phyloP scores from a whole-genome alignment of 2,113 vertebrate genomes.

The Lasiurus cinereus region DNA sequence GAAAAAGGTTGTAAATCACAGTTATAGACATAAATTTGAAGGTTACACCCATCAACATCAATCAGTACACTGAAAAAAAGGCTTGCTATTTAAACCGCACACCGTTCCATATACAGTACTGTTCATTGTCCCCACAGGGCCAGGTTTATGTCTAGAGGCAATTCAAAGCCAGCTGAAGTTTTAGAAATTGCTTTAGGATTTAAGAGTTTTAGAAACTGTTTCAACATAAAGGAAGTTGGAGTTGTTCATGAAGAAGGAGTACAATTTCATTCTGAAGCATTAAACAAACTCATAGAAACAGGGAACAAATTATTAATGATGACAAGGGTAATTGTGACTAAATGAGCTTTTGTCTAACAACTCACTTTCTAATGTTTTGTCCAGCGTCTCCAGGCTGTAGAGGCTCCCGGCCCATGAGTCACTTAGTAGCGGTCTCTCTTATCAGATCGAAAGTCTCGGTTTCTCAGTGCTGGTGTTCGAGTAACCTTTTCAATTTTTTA shows the following conservation, averaged over 20 bases:
- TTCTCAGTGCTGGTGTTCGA: not conserved
- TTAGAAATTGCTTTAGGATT: not conserved
- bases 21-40: not conserved
- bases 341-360: not conserved
- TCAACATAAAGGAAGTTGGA: not conserved
- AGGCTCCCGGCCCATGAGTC: not conserved
- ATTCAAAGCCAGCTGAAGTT: not conserved
- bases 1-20: not conserved
- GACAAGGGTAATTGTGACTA: not conserved
- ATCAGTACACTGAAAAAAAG: not conserved
- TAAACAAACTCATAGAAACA: not conserved
- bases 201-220: slow-evolving; percentile 21
- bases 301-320: not conserved
- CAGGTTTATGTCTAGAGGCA: not conserved
- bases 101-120: not conserved
- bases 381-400: not conserved
- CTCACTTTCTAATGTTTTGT: not conserved
- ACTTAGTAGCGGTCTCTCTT: not conserved
- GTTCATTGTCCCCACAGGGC: not conserved
- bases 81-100: not conserved
- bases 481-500: not conserved
- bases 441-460: not conserved
- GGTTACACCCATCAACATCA: not conserved
- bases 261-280: not conserved
- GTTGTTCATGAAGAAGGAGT: not conserved